Percentiles rank a stretch among this genome's conserved stretches.
These are phyloP conservation scores for Sweltsa coloradensis DNA, from an alignment of 1,140 invertebrate genomes.

Conservation along the genomic window DNA sequence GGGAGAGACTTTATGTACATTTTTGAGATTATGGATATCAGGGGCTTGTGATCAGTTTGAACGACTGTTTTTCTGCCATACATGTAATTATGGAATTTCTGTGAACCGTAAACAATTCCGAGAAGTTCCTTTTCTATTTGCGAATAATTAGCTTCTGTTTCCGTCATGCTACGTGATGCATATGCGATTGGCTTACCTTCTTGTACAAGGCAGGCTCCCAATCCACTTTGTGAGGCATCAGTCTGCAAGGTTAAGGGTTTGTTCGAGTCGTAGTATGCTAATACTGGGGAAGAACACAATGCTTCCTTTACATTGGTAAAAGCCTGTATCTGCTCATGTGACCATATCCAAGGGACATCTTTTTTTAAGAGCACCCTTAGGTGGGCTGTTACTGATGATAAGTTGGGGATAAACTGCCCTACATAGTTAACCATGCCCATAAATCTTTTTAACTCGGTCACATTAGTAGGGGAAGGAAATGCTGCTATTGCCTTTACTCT, in stretches of 20 bases:
- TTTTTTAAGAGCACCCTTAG: conserved; percentile 16
- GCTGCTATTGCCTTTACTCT: conserved; percentile 27
- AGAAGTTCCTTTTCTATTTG: conserved; percentile 19
- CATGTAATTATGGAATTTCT: conserved; percentile 20
- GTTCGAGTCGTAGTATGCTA: conserved; percentile 19
- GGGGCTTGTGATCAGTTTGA: conserved; percentile 19
- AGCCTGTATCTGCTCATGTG: too few species aligned
- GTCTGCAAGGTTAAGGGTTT: conserved; percentile 17
- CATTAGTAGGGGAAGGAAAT: conserved; percentile 21
- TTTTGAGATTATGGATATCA: conserved; percentile 26
- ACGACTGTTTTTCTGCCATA: conserved; percentile 15
- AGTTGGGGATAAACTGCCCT: conserved; percentile 18
- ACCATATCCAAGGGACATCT: conserved; percentile 15
- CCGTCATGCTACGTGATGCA: conserved; percentile 19
- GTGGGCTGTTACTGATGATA: conserved; percentile 11
- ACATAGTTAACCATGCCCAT: conserved; percentile 27
- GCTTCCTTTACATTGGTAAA: too few species aligned
- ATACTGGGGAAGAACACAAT: too few species aligned
- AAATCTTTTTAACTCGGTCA: conserved; percentile 23
- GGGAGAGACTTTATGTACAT: conserved; percentile 24
- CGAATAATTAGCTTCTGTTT: conserved; percentile 20
- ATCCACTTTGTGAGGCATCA: conserved; percentile 7
- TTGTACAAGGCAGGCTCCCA: conserved; percentile 19
- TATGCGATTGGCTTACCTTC: conserved; percentile 26
- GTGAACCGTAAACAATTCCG: conserved; percentile 18